These are phyloP conservation scores for Strix uralensis DNA, from an alignment of 2,113 vertebrate species.

Conservation along the genomic window DNA sequence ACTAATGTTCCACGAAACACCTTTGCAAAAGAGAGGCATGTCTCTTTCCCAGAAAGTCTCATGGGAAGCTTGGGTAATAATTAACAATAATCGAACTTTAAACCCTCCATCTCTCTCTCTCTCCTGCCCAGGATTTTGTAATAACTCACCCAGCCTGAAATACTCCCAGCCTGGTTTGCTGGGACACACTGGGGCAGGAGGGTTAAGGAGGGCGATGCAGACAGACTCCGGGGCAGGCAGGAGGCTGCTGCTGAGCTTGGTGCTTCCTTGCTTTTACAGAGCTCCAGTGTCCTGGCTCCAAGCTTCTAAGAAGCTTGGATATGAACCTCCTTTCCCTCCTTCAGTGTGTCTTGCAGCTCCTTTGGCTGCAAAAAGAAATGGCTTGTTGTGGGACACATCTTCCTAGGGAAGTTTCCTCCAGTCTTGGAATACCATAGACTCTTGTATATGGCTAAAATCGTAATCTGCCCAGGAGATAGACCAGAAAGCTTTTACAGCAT, in stretches of 20 bases:
- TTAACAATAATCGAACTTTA: slow-evolving; percentile 37
- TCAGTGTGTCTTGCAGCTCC: neutral
- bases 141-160: neutral
- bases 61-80: slow-evolving; percentile 16
- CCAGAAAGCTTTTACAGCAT: neutral
- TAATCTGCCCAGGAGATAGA: neutral
- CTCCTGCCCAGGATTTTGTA: neutral
- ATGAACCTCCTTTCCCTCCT: neutral
- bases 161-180: neutral
- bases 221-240: neutral
- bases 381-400: neutral
- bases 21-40: neutral
- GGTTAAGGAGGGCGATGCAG: neutral
- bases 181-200: neutral
- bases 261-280: neutral
- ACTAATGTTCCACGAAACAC: slow-evolving; percentile 3
- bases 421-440: neutral
- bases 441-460: neutral
- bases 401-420: neutral
- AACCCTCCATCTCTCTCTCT: neutral
- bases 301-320: neutral
- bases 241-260: neutral
- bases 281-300: neutral
- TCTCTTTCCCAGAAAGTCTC: slow-evolving; percentile 5
- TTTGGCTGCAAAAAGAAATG: neutral